Percentiles rank a stretch among this genome's conserved stretches.
Conservation (phyloP, 2,888 invertebrate species). For the Cerastis rubricosa region DNA sequence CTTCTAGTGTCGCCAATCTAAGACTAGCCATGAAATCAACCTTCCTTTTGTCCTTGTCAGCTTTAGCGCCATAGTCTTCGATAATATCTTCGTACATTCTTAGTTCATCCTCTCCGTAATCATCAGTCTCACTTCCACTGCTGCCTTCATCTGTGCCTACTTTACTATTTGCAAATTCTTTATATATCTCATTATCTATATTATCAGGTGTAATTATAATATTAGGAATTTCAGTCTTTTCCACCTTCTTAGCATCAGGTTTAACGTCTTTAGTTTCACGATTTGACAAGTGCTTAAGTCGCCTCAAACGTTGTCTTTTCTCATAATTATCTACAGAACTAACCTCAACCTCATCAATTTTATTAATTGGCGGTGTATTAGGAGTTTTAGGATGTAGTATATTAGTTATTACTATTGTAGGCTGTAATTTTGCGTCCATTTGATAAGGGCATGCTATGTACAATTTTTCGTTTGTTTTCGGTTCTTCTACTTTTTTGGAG, state of each 20-base stretch:
- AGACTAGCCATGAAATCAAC: slow-evolving; percentile 92
- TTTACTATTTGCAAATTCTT: slow-evolving; percentile 81
- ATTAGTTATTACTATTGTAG: slow-evolving; percentile 85
- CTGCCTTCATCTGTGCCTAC: slow-evolving; percentile 79
- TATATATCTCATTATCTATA: slow-evolving; percentile 83
- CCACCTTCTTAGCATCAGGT: slow-evolving; percentile 65
- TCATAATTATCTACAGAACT: slow-evolving; percentile 90
- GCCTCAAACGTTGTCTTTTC: slow-evolving; percentile 85
- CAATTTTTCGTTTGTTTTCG: slow-evolving; percentile 81
- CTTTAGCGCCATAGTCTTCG: slow-evolving; percentile 80
- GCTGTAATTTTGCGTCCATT: slow-evolving; percentile 82
- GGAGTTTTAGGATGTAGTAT: slow-evolving; percentile 67
- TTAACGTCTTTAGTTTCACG: slow-evolving; percentile 68
- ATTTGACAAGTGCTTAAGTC: slow-evolving; percentile 83
- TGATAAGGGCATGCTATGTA: slow-evolving; percentile 84
- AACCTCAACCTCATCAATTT: slow-evolving; percentile 82
- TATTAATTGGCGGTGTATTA: slow-evolving; percentile 78
- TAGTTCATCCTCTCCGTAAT: slow-evolving; percentile 88
- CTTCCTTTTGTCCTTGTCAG: slow-evolving; percentile 87
- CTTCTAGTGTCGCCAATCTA: slow-evolving; percentile 91
- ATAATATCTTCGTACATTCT: slow-evolving; percentile 89
- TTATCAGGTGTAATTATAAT: slow-evolving; percentile 85
- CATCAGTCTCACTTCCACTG: slow-evolving; percentile 87
- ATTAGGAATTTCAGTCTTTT: slow-evolving; percentile 71
- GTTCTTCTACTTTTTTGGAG: slow-evolving; percentile 74